Percentiles rank a stretch among this genome's conserved stretches.
Evolutionary conservation across 2,113 vertebrate species (phyloP).

Genomic region (Lontra canadensis): DNA sequence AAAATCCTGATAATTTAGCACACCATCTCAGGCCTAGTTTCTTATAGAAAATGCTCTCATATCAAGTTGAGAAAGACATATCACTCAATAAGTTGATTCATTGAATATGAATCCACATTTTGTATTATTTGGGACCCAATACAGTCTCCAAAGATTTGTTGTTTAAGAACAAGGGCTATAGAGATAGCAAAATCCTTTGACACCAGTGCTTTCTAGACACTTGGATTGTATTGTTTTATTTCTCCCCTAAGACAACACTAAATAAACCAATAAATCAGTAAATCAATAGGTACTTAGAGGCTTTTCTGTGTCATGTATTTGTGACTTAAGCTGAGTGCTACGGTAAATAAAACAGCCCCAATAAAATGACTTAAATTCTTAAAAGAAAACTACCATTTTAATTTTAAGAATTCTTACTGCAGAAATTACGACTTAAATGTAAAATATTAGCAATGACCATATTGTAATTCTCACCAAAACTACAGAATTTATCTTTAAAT

Average conservation of each 20-base stretch:
- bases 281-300: not conserved
- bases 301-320: not conserved
- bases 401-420: constrained; percentile 32
- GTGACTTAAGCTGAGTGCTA: not conserved
- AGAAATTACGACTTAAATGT: constrained; percentile 42
- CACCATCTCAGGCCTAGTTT: not conserved
- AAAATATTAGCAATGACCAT: constrained; percentile 17
- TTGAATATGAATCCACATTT: constrained; percentile 56
- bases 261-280: constrained; percentile 52
- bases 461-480: constrained; percentile 20
- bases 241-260: not conserved
- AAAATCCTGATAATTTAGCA: constrained; percentile 41
- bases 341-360: constrained; percentile 21
- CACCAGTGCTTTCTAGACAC: not conserved
- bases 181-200: constrained; percentile 43
- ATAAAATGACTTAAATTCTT: constrained; percentile 34
- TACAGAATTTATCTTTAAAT: constrained; percentile 49
- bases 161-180: constrained; percentile 38
- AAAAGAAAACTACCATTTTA: constrained; percentile 34
- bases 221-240: constrained; percentile 48
- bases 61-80: not conserved
- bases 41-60: constrained; percentile 15
- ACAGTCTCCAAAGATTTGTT: constrained; percentile 44
- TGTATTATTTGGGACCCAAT: constrained; percentile 16
- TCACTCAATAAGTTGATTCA: constrained; percentile 22